Conservation (phyloP, 2,113 vertebrate genomes). For the Grus americana region DNA sequence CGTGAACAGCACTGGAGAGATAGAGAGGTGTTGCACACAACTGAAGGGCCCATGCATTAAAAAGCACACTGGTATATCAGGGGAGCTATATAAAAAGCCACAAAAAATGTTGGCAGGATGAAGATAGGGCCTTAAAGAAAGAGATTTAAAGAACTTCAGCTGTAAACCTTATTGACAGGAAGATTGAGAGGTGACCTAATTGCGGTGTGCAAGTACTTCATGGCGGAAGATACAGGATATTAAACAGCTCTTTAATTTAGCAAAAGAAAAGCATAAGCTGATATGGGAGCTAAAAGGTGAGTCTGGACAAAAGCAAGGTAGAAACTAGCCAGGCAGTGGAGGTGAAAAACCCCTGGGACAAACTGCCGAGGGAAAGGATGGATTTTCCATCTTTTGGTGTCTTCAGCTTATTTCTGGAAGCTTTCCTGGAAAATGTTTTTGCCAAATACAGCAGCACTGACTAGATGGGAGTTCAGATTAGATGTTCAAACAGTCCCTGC, state of each 20-base stretch:
- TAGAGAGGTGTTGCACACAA: not conserved
- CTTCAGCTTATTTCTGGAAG: constrained; percentile 35
- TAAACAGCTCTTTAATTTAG: not conserved
- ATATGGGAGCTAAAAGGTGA: not conserved
- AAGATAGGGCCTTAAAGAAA: not conserved
- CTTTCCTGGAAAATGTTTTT: constrained; percentile 22
- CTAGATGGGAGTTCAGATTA: constrained; percentile 40
- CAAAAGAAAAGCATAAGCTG: not conserved
- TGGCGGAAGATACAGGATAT: not conserved
- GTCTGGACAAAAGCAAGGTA: not conserved
- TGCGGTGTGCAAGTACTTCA: not conserved
- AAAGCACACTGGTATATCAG: not conserved
- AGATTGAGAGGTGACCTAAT: not conserved
- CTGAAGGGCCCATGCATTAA: not conserved
- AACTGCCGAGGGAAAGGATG: not conserved
- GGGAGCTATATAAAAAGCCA: not conserved
- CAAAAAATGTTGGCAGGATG: not conserved
- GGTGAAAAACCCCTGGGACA: not conserved
- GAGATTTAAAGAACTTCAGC: not conserved
- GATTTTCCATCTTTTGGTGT: constrained; percentile 25
- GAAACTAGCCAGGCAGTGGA: not conserved
- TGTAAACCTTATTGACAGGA: not conserved
- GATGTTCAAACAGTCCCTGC: not conserved
- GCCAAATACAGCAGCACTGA: constrained; percentile 38
- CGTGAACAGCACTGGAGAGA: not conserved